Evolutionary conservation across 2,888 invertebrate species (phyloP).

Genomic region (Nomada fucata): DNA sequence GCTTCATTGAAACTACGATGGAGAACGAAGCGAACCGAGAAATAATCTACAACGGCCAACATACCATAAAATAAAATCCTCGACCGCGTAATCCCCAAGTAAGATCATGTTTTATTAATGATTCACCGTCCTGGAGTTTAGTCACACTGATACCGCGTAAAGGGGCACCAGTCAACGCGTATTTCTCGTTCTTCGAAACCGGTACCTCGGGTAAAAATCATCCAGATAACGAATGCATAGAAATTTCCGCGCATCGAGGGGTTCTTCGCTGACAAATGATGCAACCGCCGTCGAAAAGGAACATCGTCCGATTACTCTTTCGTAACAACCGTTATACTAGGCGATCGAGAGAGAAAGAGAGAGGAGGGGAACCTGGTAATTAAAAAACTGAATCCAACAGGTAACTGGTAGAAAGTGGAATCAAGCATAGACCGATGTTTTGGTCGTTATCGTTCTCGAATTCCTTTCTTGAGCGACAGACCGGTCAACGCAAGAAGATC

Average conservation of each 20-base stretch:
- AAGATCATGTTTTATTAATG: slow-evolving; percentile 51
- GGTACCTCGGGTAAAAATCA: slow-evolving; percentile 26
- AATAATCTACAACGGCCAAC: neutral
- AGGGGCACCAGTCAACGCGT: slow-evolving; percentile 19
- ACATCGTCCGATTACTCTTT: slow-evolving; percentile 16
- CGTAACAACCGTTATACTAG: slow-evolving; percentile 12
- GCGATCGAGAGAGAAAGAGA: neutral
- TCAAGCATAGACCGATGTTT: slow-evolving; percentile 16
- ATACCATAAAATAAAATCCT: neutral
- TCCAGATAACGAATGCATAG: slow-evolving; percentile 33
- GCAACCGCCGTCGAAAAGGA: neutral
- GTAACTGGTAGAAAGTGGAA: slow-evolving; percentile 2
- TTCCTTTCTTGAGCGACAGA: slow-evolving; percentile 30
- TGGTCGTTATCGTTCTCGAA: neutral
- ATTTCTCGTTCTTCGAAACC: slow-evolving; percentile 15
- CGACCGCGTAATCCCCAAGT: slow-evolving; percentile 38
- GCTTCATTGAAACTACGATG: neutral
- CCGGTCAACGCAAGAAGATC: slow-evolving; percentile 21
- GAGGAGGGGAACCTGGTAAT: neutral
- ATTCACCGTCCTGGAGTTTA: slow-evolving; percentile 49
- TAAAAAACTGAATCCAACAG: neutral
- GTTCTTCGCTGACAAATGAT: slow-evolving; percentile 6
- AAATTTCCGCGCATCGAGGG: neutral
- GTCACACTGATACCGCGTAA: slow-evolving; percentile 26
- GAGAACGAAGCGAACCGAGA: neutral